Percentiles rank a stretch among this genome's conserved stretches.
Conservation (phyloP, 2,113 vertebrate species). For the Calcarius ornatus region DNA sequence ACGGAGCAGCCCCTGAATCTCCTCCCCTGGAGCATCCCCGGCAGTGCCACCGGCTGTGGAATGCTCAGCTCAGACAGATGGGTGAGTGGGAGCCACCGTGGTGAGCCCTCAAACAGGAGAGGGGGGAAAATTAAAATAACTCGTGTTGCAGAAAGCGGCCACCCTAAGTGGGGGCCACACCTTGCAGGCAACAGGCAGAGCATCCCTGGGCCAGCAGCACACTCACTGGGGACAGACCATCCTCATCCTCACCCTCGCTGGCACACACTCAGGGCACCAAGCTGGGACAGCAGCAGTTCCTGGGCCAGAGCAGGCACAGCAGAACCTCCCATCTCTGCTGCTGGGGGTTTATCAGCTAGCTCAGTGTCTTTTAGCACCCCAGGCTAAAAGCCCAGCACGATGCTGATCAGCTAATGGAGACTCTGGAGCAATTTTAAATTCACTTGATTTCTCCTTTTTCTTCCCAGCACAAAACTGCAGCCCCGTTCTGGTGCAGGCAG, state of each 20-base stretch:
- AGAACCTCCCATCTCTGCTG: not conserved
- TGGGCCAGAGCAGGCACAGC: not conserved
- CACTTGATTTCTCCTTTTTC: not conserved
- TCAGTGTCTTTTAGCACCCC: not conserved
- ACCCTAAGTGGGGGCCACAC: not conserved
- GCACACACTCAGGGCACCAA: accelerated
- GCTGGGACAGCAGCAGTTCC: not conserved
- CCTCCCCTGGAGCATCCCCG: not conserved
- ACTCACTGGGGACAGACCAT: accelerated
- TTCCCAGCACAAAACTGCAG: not conserved
- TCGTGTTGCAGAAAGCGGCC: not conserved
- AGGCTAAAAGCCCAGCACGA: not conserved
- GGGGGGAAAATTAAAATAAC: not conserved
- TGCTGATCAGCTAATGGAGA: not conserved
- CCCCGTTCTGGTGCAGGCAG: not conserved
- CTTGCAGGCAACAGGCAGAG: not conserved
- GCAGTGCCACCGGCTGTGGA: not conserved
- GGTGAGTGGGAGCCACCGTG: not conserved
- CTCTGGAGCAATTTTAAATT: not conserved
- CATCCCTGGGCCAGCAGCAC: not conserved
- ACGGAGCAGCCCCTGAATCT: not conserved
- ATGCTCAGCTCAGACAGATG: not conserved
- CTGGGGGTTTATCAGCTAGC: not conserved
- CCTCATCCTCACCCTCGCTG: not conserved
- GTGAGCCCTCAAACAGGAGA: not conserved